Conservation (phyloP, 2,888 invertebrate genomes). For the Trichopoda pennipes region DNA sequence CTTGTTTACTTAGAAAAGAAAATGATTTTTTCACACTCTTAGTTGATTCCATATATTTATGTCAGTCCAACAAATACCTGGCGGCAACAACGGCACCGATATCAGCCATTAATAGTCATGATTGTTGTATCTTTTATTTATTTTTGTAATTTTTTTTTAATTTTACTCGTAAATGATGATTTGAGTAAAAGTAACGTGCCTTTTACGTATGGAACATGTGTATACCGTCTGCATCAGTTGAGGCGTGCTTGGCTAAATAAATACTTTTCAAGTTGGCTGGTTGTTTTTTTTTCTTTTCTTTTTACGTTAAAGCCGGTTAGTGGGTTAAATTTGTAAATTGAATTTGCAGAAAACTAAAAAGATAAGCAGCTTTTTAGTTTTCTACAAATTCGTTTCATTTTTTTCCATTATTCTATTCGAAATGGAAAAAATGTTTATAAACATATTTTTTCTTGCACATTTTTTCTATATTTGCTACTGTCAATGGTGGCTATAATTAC, state of each 20-base stretch:
- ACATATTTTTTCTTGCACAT: constrained; percentile 5
- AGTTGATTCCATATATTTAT: constrained; percentile 25
- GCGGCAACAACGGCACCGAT: constrained; percentile 25
- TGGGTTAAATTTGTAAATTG: constrained; percentile 61
- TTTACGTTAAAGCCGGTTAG: constrained; percentile 51
- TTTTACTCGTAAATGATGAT: constrained; percentile 22
- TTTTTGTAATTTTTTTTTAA: background rate
- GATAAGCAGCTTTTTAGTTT: background rate
- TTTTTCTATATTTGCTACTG: background rate
- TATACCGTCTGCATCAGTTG: constrained; percentile 38
- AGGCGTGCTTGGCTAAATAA: constrained; percentile 45
- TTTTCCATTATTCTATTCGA: constrained; percentile 3
- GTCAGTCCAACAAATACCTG: constrained; percentile 25
- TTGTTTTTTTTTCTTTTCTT: background rate
- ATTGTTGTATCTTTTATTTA: constrained; percentile 14
- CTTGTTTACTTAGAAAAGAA: constrained; percentile 66
- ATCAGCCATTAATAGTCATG: constrained; percentile 35
- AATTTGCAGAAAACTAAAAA: too few species aligned
- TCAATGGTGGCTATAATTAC: constrained; percentile 12
- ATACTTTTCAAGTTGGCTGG: constrained; percentile 12
- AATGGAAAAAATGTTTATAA: constrained; percentile 22
- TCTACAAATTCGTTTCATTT: constrained; percentile 5
- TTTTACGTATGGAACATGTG: constrained; percentile 49
- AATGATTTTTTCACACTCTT: constrained; percentile 49
- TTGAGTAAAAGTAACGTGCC: constrained; percentile 60